A percentile compares a stretch with the other conserved stretches of the same genome.
Evolutionary conservation across 92 coral and sea anemone species (phyloP).

Genomic region (Palythoa grandiflora): DNA sequence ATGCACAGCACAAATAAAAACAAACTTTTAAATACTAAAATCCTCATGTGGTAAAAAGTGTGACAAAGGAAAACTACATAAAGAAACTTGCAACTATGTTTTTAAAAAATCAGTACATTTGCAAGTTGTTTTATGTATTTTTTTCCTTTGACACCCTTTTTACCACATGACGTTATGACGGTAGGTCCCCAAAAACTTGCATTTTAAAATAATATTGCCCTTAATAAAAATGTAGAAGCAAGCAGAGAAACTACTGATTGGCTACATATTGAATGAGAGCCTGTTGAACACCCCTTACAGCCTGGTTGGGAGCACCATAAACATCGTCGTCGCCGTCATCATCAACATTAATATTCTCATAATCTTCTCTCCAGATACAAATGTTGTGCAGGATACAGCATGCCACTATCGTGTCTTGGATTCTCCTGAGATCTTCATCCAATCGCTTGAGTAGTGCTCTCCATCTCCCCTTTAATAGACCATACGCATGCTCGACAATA

Average conservation of each 20-base stretch:
- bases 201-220: constrained; percentile 10
- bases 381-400: constrained; percentile 77
- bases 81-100: neutral
- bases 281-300: constrained; percentile 52
- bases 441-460: neutral
- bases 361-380: constrained; percentile 62
- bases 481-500: constrained; percentile 53
- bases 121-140: constrained; percentile 7
- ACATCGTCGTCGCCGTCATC: constrained; percentile 48
- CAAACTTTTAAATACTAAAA: neutral
- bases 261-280: constrained; percentile 48
- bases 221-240: constrained; percentile 12
- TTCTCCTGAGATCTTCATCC: constrained; percentile 57
- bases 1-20: neutral
- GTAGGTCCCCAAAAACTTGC: constrained; percentile 23
- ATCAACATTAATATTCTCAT: constrained; percentile 29
- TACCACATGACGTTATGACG: neutral
- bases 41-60: neutral
- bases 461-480: no score
- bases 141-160: constrained; percentile 8
- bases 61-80: constrained; percentile 5
- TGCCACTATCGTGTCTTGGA: constrained; percentile 69
- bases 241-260: constrained; percentile 47
- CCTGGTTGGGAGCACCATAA: constrained; percentile 57
- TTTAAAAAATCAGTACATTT: constrained; percentile 1